Evolutionary conservation across 2,888 invertebrate species (phyloP).

Genomic region (Allygus modestus): DNA sequence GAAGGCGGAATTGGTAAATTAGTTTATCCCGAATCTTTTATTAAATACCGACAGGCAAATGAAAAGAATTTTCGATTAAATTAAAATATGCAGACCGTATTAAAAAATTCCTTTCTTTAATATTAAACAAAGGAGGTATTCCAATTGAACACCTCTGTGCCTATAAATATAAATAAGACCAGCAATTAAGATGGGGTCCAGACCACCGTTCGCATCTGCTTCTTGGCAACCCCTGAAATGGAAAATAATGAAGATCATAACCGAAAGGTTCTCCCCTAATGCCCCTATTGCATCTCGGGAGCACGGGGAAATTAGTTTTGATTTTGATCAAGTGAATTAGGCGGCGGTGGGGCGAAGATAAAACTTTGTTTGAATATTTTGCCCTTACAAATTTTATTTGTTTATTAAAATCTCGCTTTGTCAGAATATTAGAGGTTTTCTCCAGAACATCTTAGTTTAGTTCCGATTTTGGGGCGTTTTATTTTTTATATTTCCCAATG

Average conservation of each 20-base stretch:
- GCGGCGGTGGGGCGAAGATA: background rate
- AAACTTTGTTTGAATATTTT: background rate
- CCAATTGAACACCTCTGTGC: conserved; percentile 6
- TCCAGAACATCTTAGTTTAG: too few relatives aligned
- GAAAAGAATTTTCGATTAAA: too few relatives aligned
- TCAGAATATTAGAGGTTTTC: too few relatives aligned
- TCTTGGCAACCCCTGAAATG: conserved; percentile 6
- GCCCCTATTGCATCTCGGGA: background rate
- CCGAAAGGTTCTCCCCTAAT: background rate
- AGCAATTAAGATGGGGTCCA: conserved; percentile 13
- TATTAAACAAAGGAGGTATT: conserved; percentile 17
- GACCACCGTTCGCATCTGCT: conserved; percentile 25
- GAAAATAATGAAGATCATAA: conserved; percentile 37
- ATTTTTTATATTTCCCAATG: too few relatives aligned
- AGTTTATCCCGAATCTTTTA: too few relatives aligned
- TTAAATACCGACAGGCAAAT: too few relatives aligned
- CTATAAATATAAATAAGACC: conserved; percentile 46
- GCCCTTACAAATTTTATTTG: too few relatives aligned
- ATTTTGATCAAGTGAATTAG: conserved; percentile 11
- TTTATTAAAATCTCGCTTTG: too few relatives aligned
- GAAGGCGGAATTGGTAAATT: too few relatives aligned
- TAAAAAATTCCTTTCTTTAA: background rate
- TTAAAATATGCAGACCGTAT: background rate
- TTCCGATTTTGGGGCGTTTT: too few relatives aligned
- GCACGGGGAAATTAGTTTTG: conserved; percentile 24